Percentiles rank a stretch among this genome's conserved stretches.
These are phyloP conservation scores for Syritta pipiens DNA, from an alignment of 2,888 invertebrate species.

Conservation along the genomic window DNA sequence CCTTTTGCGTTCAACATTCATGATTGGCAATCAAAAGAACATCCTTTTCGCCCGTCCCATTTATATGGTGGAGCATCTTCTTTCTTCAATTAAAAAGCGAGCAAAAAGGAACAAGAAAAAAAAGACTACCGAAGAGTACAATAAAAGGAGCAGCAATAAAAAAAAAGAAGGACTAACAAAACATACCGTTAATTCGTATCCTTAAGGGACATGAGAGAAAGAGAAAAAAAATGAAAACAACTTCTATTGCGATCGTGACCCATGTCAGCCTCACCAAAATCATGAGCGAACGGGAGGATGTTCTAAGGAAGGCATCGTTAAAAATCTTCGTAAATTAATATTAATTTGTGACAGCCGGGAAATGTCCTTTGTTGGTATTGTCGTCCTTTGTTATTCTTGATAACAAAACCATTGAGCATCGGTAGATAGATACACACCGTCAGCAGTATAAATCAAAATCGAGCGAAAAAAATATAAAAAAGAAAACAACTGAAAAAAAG, in stretches of 20 bases:
- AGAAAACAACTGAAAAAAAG: background rate
- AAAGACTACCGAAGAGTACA: background rate
- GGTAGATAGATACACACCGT: constrained; percentile 2
- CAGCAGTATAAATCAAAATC: constrained; percentile 30
- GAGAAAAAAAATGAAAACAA: background rate
- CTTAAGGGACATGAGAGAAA: background rate
- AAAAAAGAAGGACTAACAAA: background rate
- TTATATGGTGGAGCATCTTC: background rate
- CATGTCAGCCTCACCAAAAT: constrained; percentile 16
- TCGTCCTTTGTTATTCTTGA: constrained; percentile 3
- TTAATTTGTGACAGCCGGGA: constrained; percentile 31
- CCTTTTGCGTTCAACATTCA: constrained; percentile 16
- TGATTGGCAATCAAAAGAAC: constrained; percentile 33
- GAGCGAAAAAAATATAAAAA: background rate
- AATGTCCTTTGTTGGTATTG: constrained; percentile 4
- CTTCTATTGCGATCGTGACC: constrained; percentile 15
- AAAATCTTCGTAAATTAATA: constrained; percentile 43
- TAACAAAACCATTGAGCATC: constrained; percentile 9
- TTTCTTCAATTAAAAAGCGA: background rate
- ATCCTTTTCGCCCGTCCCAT: constrained; percentile 17
- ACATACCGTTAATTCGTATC: constrained; percentile 7
- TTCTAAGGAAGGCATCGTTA: constrained; percentile 23
- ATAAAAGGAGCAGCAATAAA: background rate
- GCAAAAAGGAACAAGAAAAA: background rate
- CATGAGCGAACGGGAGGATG: background rate